Percentiles rank a stretch among this genome's conserved stretches.
phyloP scores from a whole-genome alignment of 2,888 invertebrate genomes.

The Drosophila koepferae region DNA sequence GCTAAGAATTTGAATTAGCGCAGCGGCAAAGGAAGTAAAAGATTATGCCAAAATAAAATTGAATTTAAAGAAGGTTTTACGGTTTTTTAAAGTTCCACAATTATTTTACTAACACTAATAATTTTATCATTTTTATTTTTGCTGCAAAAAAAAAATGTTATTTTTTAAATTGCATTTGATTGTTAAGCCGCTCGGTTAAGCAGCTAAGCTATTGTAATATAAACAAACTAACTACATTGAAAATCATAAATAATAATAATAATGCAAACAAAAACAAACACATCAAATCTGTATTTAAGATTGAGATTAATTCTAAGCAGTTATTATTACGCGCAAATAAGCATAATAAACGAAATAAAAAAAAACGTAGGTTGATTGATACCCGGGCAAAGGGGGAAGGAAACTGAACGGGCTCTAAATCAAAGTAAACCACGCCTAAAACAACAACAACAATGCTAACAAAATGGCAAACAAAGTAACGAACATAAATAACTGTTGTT shows the following conservation, averaged over 20 bases:
- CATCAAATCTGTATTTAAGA: slow-evolving; percentile 60
- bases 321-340: slow-evolving; percentile 71
- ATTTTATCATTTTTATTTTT: not conserved
- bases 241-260: slow-evolving; percentile 38
- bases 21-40: slow-evolving; percentile 9
- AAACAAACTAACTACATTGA: slow-evolving; percentile 47
- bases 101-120: not conserved
- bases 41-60: not conserved
- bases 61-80: not conserved
- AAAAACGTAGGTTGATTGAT: slow-evolving; percentile 54
- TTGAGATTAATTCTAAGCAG: slow-evolving; percentile 70
- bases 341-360: slow-evolving; percentile 42
- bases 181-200: slow-evolving; percentile 32
- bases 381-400: slow-evolving; percentile 20
- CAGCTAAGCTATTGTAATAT: slow-evolving; percentile 63
- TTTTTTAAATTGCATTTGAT: not conserved
- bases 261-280: slow-evolving; percentile 13
- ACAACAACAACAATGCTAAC: slow-evolving; percentile 29
- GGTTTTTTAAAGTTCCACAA: not conserved
- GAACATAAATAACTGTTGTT: slow-evolving; percentile 75
- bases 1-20: slow-evolving; percentile 9
- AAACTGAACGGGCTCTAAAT: slow-evolving; percentile 4
- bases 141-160: not conserved
- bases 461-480: slow-evolving; percentile 54
- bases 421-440: not conserved